Base-by-base conservation (phyloP, 2,888 invertebrate species). In the Horisme vitalbata region DNA sequence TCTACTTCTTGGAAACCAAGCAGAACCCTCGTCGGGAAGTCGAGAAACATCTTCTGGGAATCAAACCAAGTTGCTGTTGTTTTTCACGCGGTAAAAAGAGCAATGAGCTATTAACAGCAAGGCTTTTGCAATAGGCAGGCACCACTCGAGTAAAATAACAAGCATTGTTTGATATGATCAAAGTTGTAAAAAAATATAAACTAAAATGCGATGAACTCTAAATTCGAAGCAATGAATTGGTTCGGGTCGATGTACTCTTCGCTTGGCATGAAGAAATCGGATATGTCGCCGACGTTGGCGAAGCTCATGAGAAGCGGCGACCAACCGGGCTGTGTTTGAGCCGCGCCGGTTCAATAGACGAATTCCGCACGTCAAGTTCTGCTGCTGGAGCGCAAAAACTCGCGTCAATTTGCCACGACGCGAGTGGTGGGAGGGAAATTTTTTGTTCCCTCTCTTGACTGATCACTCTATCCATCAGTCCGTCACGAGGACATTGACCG, bases 401-500 rank as follows among this genome's bases (percentile, higher is more conserved):
- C 78, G 78, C 83, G 80, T 83, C 81, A 83, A 72, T 81, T 78
- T 73, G 67, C 77, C 68, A 65, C 68, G 60, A 64, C 66, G 68
- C 63, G 57, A 62, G 66, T 18, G 18, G 71, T 73, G 73, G 72
- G 71, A 72, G 71, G 69, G 67, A 65, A 67, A 75, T 82, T 81
- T 83, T 79, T 75, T 75, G 73, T 80, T 76, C 75, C 73, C 75
- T 75, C 75, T 78, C 75, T 81, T 79, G 80, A 80, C 76, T 75
- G 80, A 83, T 80, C 79, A 71, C 69, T 75, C 65, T 73, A 75
- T 73, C 74, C 72, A 71, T 61, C 77, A 63, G 75, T 69, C 76
- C 75, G 75, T 71, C 78, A 70, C 71, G 73, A 67, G 88, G 83
- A 75, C 89, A 63, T 85, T 87, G 88, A 89, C 88, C 87, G 79